Conservation (phyloP, 2,888 invertebrate genomes). For the Opisthograptis luteolata region DNA sequence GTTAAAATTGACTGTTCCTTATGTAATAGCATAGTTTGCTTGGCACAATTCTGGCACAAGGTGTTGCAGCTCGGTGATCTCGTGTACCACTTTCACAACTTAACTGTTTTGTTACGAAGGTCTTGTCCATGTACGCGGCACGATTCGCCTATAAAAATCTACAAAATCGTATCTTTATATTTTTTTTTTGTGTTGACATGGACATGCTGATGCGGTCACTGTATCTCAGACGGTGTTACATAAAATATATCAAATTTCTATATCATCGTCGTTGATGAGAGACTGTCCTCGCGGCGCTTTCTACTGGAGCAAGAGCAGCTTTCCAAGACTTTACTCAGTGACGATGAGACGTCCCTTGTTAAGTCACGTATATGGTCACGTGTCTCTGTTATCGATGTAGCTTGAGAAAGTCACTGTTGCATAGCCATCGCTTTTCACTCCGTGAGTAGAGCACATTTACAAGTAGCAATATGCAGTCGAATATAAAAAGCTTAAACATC, state of each 20-base stretch:
- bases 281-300: conserved; percentile 56
- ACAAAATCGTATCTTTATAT: conserved; percentile 33
- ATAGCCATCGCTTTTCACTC: no score
- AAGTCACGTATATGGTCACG: conserved; percentile 33
- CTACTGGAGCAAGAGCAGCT: conserved; percentile 52
- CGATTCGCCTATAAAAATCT: conserved; percentile 44
- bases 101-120: conserved; percentile 53
- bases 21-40: conserved; percentile 49
- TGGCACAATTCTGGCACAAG: conserved; percentile 52
- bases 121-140: conserved; percentile 50
- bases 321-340: conserved; percentile 50
- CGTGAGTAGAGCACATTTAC: no score
- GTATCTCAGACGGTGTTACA: conserved; percentile 24
- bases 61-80: conserved; percentile 50
- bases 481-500: no score
- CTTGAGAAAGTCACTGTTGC: no score
- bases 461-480: no score
- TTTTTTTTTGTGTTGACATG: conserved; percentile 29
- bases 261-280: conserved; percentile 52
- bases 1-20: conserved; percentile 38
- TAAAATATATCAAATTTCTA: conserved; percentile 43
- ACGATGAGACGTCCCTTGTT: conserved; percentile 40
- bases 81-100: conserved; percentile 58
- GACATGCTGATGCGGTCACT: conserved; percentile 14
- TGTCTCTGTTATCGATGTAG: no score